Conservation (phyloP, 1,140 invertebrate species). For the Geopemphigus sp. region DNA sequence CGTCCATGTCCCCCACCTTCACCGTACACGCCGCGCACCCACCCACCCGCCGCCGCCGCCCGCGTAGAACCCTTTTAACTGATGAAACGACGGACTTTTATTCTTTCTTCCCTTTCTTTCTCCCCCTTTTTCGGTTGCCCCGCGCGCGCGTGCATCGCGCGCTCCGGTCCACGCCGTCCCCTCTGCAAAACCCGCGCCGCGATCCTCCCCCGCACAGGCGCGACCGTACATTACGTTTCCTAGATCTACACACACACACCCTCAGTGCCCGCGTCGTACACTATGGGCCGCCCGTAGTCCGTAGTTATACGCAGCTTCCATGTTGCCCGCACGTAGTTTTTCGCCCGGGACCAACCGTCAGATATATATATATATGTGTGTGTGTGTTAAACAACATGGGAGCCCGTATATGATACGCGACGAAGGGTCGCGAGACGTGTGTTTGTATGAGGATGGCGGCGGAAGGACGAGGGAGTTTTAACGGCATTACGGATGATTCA, state of each 20-base stretch:
- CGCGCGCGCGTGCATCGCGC: background rate
- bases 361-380: too few relatives aligned
- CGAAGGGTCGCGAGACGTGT: background rate
- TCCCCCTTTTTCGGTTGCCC: background rate
- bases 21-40: too few relatives aligned
- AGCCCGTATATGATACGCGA: background rate
- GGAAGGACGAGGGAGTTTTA: conserved; percentile 20
- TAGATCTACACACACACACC: background rate
- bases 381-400: conserved; percentile 36
- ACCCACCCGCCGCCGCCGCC: background rate
- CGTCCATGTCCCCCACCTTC: too few relatives aligned
- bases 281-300: background rate
- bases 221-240: background rate
- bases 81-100: conserved; percentile 48
- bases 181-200: background rate
- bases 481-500: conserved; percentile 46
- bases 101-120: background rate
- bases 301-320: background rate
- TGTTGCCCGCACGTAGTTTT: conserved; percentile 22
- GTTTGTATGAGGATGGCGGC: background rate
- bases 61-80: conserved; percentile 41
- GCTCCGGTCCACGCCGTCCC: background rate
- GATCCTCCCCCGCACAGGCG: background rate
- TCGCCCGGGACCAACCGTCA: conserved; percentile 22
- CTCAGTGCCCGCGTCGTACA: background rate